Evolutionary conservation across 92 coral and sea anemone genomes (phyloP), one percentile per base, ranked within the genome.

Genomic region (Metridium senile): DNA sequence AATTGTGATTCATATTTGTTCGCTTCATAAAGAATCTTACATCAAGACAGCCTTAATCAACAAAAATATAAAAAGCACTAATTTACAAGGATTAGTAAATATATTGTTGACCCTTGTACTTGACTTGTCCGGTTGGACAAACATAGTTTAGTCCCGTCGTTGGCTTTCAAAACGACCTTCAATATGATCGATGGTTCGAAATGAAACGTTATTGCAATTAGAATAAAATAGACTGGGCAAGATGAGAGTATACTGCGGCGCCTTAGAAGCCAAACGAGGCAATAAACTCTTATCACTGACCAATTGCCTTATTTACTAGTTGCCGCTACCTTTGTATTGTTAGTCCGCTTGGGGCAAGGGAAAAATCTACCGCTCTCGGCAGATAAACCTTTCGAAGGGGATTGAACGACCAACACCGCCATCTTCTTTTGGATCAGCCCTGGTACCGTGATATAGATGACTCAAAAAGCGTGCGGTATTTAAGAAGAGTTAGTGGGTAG

Each of bases 211-310:
- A 73, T 58, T 57, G 33, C 78, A 73, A 73, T 73, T 73, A 73
- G 33, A 73, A 46, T 19, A 58, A 73, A 73, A 33, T 31, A 57
- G 67, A 22, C 66, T 28, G 65, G 28, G n/a, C 28, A 58, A 73
- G 78, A 73, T 73, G 78, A 73, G 78, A 71, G 61, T 47, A 75
- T 26, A 19, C 51, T n/a, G 82, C 82, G 82, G 82, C 74, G 58
- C 74, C 66, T 77, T 71, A 66, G 82, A 77, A 75, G 73, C 82
- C 82, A 77, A 67, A 77, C 62, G 54, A 65, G 66, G 74, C 74
- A 66, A 77, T 77, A 65, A 77, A 67, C 57, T 23, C 71, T 77
- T 77, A 77, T 77, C 82, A 45, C 45, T 23, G 49, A n/a, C 75
- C 82, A 66, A 77, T 77, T 66, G 74, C 74, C 51, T 77, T 77